Base-by-base conservation (phyloP, 2,113 vertebrate genomes). In the Strix aluco region DNA sequence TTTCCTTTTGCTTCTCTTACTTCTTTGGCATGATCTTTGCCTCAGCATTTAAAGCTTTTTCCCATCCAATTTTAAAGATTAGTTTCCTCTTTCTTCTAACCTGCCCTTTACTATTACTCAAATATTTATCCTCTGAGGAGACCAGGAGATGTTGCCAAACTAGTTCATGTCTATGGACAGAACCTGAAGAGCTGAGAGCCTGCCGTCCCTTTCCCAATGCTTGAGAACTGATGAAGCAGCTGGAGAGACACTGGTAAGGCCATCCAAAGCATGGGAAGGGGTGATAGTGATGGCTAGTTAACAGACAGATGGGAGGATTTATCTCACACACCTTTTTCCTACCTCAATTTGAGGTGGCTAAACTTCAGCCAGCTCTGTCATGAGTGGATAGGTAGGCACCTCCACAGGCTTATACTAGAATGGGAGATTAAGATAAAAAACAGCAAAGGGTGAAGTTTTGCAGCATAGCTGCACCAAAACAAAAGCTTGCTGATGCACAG, bases 1-100 rank as follows among this genome's bases (percentile, higher is more conserved):
- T 74, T 95, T 88, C 91, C 89, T 94, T 94, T 79, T 83, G 44
- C 84, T 83, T 74, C 85, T 81, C 61, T 80, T 66, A 47, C 80
- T 94, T 95, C 90, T 74, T 92, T 78, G 19, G 51, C 34, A n/a
- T 42, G 67, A 93, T 49, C 83, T 92, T 79, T 92, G 54, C 81
- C 34, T 94, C 36, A 75, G 36, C 44, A 58, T 72, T 95, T 81
- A 81, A 26, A 86, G 36, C 2, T 92, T 95, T 80, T 69, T 20
- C 66, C 16, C 5, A 46, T 34, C 26, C 10, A 25, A 46, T 71
- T 86, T 86, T 51, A 63, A 40, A 58, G 38, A 59, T 47, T 63
- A 0, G 1, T 63, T 70, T 25, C 10, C 44, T 85, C 40, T 79
- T 88, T 77, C 44, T 23, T 67, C 21, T 40, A 67, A 11, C 14